A percentile compares a stretch with the other conserved stretches of the same genome.
Evolutionary conservation across 2,797 vertebrate species (phyloP).

Genomic region (Trematomus bernacchii): DNA sequence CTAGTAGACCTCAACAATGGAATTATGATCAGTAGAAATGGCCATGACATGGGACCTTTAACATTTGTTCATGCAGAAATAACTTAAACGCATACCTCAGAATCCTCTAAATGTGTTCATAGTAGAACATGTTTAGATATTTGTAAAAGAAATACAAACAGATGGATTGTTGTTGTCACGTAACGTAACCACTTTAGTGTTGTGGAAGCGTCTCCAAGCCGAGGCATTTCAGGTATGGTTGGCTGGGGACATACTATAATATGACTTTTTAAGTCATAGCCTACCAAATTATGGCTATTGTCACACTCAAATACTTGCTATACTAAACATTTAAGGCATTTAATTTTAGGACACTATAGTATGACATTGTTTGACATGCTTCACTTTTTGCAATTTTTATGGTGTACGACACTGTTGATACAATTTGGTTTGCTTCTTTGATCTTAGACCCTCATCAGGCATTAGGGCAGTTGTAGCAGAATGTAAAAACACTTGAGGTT

Average conservation of each 20-base stretch:
- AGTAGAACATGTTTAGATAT: constrained; percentile 19
- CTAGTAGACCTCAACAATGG: too few species aligned
- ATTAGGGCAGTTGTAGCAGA: background rate
- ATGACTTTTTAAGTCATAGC: background rate
- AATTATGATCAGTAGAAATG: too few species aligned
- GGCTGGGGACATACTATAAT: too few species aligned
- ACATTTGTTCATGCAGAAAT: constrained; percentile 13
- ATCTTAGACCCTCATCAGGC: background rate
- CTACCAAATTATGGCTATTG: too few species aligned
- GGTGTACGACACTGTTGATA: background rate
- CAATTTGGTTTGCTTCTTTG: background rate
- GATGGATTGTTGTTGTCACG: too few species aligned
- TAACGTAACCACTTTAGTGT: too few species aligned
- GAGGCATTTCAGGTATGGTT: too few species aligned
- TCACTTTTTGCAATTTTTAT: background rate
- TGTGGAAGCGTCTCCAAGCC: too few species aligned
- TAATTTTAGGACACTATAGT: too few species aligned
- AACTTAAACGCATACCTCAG: constrained; percentile 34
- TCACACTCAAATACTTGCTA: too few species aligned
- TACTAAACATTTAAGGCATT: too few species aligned
- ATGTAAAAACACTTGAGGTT: background rate
- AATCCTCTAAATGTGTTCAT: constrained; percentile 18
- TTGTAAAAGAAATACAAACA: constrained; percentile 4
- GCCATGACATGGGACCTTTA: too few species aligned
- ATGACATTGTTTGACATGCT: background rate